A percentile compares a stretch with the other conserved stretches of the same genome.
These are phyloP conservation scores for Erythrocercus mccallii DNA, from an alignment of 2,113 vertebrate genomes.

Conservation along the genomic window DNA sequence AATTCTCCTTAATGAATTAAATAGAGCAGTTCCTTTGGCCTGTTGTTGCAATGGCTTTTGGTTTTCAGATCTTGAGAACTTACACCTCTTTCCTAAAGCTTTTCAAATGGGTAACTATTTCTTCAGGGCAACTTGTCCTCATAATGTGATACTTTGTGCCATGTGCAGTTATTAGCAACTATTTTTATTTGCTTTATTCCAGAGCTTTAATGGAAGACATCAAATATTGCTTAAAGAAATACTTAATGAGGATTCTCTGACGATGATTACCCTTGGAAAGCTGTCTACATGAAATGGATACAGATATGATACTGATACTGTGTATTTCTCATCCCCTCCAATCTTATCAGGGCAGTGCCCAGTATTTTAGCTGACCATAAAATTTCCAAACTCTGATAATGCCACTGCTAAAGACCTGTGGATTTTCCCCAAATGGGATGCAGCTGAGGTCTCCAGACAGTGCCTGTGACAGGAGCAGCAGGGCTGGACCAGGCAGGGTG, in stretches of 20 bases:
- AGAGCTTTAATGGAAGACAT: background rate
- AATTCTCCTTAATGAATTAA: background rate
- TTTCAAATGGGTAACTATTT: background rate
- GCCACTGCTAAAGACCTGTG: background rate
- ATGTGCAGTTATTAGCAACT: background rate
- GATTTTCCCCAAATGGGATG: background rate
- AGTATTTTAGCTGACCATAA: background rate
- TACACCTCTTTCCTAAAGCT: background rate
- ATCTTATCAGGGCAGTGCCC: background rate
- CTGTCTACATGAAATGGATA: background rate
- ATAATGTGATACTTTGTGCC: background rate
- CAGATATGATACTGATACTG: background rate
- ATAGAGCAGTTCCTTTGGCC: background rate
- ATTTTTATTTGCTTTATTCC: background rate
- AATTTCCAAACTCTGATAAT: background rate
- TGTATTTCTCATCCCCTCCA: background rate
- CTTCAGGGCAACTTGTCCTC: background rate
- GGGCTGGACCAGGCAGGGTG: background rate
- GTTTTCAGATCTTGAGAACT: background rate
- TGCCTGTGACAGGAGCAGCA: background rate
- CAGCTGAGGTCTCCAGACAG: background rate
- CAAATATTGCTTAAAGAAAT: background rate
- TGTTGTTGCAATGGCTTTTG: background rate
- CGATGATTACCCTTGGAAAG: background rate
- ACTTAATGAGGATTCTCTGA: background rate